Base-by-base conservation (phyloP, 2,113 vertebrate genomes). In the Onychostoma macrolepis region DNA sequence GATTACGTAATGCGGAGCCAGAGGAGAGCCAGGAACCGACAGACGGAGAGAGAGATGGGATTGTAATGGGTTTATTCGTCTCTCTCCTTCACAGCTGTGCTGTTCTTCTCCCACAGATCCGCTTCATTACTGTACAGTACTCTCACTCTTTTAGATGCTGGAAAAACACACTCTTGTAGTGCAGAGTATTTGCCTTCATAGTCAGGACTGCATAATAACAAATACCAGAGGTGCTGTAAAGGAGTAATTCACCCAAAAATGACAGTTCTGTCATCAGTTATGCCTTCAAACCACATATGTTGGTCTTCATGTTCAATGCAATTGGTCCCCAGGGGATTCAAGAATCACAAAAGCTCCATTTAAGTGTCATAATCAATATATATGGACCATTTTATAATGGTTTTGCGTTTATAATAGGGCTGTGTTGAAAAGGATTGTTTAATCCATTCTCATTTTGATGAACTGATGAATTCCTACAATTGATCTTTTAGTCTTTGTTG, bases 1-100 rank as follows among this genome's bases (percentile, higher is more conserved):
- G 26, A 80, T 92, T 89, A 87, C 75, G 76, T 85, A 91, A 88
- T 6, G 9, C 36, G 84, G 81, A 24, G 50, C 28, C 15, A 50
- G 74, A 76, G 71, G 83, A 48, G 43, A 85, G 81, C 71, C 67
- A 67, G 43, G 50, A 84, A 41, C 58, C 67, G 63, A 83, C 65
- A 30, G 56, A 78, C 41, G n/a, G 76, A 56, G 43, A 30, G 67
- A 33, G 82, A 48, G 74, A 36, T 30, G 48, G 36, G 80, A 56
- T 30, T 12, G 41, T 13, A 38, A 26, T 43, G 83, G 17, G 45
- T 69, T 48, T n/a, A 65, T 81, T 50, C 63, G 28, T 58, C 67
- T 87, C 30, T 65, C 12, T 65, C 53, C 45, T 36, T 77, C 67
- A 45, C 88, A 87, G 87, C 89, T 88, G 74, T 65, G 17, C 80